A percentile compares a stretch with the other conserved stretches of the same genome.
phyloP scores from a whole-genome alignment of 2,888 invertebrate genomes.

The Trissonchulus latispiculum region DNA sequence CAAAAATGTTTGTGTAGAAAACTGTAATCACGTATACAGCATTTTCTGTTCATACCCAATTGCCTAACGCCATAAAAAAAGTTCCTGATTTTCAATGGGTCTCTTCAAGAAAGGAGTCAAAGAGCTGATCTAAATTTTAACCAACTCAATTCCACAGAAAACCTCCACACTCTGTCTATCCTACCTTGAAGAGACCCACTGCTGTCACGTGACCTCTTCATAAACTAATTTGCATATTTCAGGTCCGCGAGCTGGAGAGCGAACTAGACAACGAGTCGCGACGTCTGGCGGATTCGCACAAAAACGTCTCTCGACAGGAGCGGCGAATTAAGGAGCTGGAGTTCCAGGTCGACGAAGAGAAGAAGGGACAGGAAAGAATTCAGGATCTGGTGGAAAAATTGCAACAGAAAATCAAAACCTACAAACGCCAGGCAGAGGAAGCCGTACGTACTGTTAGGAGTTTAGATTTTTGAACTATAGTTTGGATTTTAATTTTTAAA shows the following conservation, averaged over 20 bases:
- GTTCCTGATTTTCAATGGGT: no score
- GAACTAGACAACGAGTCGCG: constrained; percentile 95
- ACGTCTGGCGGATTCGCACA: constrained; percentile 79
- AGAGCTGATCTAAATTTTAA: no score
- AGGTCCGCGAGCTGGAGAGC: constrained; percentile 71
- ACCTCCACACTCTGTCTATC: no score
- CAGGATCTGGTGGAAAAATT: constrained; percentile 99
- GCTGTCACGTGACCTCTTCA: no score
- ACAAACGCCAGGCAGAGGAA: constrained; percentile 99
- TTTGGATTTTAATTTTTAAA: no score
- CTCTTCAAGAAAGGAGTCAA: no score
- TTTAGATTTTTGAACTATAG: neutral
- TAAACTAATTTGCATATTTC: constrained; percentile 17
- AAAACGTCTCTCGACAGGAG: constrained; percentile 17
- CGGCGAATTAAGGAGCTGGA: constrained; percentile 87
- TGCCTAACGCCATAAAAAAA: no score
- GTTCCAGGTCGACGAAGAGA: constrained; percentile 97
- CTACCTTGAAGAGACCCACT: no score
- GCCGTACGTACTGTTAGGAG: constrained; percentile 54
- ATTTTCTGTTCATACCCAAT: no score
- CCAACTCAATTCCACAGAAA: no score
- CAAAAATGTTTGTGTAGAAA: no score
- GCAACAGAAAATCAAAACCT: constrained; percentile 99
- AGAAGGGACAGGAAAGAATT: constrained; percentile 99
- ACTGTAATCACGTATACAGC: no score